Conservation (phyloP, 2,113 vertebrate species). For the Phylloscopus trochilus region DNA sequence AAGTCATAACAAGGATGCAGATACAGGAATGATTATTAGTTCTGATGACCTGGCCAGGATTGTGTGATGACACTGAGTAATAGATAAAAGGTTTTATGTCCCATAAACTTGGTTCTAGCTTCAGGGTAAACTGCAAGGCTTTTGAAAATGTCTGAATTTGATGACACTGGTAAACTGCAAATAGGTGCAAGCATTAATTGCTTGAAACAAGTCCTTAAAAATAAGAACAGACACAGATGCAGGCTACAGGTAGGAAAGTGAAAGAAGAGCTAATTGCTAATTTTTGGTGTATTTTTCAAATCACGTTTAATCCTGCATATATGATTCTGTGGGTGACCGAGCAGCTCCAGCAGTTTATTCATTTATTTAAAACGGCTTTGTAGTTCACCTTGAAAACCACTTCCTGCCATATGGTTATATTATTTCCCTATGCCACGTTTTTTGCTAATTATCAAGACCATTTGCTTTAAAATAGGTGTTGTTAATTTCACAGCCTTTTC, state of each 20-base stretch:
- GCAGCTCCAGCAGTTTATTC: slow-evolving; percentile 34
- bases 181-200: background rate
- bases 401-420: slow-evolving; percentile 43
- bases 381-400: slow-evolving; percentile 61
- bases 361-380: slow-evolving; percentile 54
- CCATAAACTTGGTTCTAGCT: background rate
- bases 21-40: background rate
- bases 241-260: background rate
- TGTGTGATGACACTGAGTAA: slow-evolving; percentile 1
- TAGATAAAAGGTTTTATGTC: slow-evolving; percentile 21
- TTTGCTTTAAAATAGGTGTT: slow-evolving; percentile 66
- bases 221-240: background rate
- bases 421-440: slow-evolving; percentile 15
- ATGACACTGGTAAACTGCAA: background rate
- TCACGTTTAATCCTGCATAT: background rate
- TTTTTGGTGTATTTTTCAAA: background rate
- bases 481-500: slow-evolving; percentile 63
- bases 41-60: background rate
- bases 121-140: background rate
- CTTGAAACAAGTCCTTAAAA: slow-evolving; percentile 4
- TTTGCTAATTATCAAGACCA: slow-evolving; percentile 57
- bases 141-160: background rate
- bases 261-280: background rate
- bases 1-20: background rate
- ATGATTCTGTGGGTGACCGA: background rate